Percentiles rank a stretch among this genome's conserved stretches.
Conservation (phyloP, 2,888 invertebrate genomes). For the Ceratothoa steindachneri region DNA sequence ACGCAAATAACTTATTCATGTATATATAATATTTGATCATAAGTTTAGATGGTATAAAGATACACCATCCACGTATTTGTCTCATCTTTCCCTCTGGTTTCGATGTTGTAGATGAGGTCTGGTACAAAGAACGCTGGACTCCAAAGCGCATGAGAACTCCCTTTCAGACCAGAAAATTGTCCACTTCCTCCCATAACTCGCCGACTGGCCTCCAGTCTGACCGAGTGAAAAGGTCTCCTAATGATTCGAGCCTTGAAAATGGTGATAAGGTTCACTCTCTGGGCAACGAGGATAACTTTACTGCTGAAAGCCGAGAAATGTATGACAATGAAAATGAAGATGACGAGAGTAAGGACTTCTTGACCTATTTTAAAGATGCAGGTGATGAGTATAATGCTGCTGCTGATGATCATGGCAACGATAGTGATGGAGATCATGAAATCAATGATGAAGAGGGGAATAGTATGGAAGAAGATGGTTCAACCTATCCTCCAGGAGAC, state of each 20-base stretch:
- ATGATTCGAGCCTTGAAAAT: background rate
- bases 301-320: no score
- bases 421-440: background rate
- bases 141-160: background rate
- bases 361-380: background rate
- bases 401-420: background rate
- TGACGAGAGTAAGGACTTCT: background rate
- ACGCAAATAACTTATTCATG: no score
- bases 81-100: no score
- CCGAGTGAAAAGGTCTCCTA: background rate
- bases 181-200: background rate
- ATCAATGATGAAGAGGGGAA: background rate
- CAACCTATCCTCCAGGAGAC: conserved; percentile 32
- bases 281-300: background rate
- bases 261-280: background rate
- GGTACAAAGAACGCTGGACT: background rate
- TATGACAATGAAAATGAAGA: background rate
- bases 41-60: no score
- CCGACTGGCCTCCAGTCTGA: background rate
- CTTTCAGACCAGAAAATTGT: background rate
- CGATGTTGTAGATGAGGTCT: background rate
- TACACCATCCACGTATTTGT: no score
- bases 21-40: no score
- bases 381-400: background rate
- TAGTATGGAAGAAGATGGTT: conserved; percentile 12